Conservation (phyloP, 2,888 invertebrate genomes). For the Venusia cambrica region DNA sequence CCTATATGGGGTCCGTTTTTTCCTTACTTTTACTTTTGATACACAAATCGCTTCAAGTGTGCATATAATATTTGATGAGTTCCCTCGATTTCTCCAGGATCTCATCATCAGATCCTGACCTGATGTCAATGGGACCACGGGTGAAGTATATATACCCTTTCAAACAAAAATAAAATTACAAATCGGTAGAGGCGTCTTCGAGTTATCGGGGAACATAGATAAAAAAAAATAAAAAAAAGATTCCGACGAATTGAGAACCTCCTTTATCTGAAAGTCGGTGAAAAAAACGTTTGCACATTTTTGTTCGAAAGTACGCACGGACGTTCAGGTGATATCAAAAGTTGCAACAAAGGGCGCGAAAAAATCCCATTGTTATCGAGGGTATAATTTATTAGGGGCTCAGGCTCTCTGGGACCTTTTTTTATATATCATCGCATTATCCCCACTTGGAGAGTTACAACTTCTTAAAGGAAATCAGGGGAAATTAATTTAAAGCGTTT, state of each 20-base stretch:
- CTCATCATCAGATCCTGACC: too few relatives aligned
- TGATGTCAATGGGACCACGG: too few relatives aligned
- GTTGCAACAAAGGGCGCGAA: slow-evolving; percentile 78
- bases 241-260: slow-evolving; percentile 7
- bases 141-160: too few relatives aligned
- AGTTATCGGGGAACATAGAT: too few relatives aligned
- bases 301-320: slow-evolving; percentile 30
- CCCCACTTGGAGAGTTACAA: slow-evolving; percentile 79
- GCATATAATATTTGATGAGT: too few relatives aligned
- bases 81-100: too few relatives aligned
- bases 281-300: slow-evolving; percentile 21
- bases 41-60: too few relatives aligned
- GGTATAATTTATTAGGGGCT: slow-evolving; percentile 80
- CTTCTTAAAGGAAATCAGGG: slow-evolving; percentile 80
- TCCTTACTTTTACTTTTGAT: too few relatives aligned
- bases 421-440: slow-evolving; percentile 82
- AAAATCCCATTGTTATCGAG: slow-evolving; percentile 82
- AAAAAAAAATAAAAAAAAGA: slow-evolving; percentile 11
- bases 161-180: too few relatives aligned
- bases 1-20: too few relatives aligned
- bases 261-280: slow-evolving; percentile 11
- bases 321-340: slow-evolving; percentile 80
- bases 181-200: too few relatives aligned
- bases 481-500: slow-evolving; percentile 77
- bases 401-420: slow-evolving; percentile 75